Evolutionary conservation across 2,113 vertebrate species (phyloP).

Genomic region (Pungitius pungitius): DNA sequence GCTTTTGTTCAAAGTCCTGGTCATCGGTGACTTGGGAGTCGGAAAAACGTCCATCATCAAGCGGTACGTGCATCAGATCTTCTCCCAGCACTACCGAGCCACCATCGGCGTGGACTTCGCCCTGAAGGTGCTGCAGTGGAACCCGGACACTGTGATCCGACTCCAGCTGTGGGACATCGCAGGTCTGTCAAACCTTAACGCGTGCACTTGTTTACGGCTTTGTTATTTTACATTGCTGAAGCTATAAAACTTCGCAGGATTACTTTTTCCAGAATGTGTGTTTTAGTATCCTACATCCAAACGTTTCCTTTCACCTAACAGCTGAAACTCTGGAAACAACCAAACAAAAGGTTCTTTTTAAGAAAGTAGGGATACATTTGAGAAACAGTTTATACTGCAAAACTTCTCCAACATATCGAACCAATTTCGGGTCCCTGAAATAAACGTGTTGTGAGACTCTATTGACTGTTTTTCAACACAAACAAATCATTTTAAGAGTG

Average conservation of each 20-base stretch:
- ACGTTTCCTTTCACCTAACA: slow-evolving; percentile 18
- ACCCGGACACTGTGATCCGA: slow-evolving; percentile 77
- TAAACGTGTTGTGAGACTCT: no score
- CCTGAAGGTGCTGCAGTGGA: slow-evolving; percentile 82
- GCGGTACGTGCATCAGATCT: slow-evolving; percentile 83
- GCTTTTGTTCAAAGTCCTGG: slow-evolving; percentile 81
- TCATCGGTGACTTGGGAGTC: slow-evolving; percentile 83
- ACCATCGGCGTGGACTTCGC: slow-evolving; percentile 86
- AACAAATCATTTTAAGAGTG: background rate
- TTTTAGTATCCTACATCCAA: slow-evolving; percentile 3
- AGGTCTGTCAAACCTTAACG: slow-evolving; percentile 63
- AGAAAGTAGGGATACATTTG: background rate
- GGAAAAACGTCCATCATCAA: slow-evolving; percentile 84
- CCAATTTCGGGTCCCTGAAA: background rate
- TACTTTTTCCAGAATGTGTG: background rate
- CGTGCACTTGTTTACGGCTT: background rate
- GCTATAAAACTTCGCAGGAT: background rate
- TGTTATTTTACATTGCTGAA: background rate
- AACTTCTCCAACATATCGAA: background rate
- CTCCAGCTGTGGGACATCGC: slow-evolving; percentile 86
- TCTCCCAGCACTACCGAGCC: slow-evolving; percentile 83
- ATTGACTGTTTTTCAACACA: background rate
- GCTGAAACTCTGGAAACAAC: background rate
- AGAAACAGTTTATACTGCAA: background rate
- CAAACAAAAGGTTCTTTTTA: background rate